Evolutionary conservation across 2,797 vertebrate genomes (phyloP).

Genomic region (Acrossocheilus fasciatus): DNA sequence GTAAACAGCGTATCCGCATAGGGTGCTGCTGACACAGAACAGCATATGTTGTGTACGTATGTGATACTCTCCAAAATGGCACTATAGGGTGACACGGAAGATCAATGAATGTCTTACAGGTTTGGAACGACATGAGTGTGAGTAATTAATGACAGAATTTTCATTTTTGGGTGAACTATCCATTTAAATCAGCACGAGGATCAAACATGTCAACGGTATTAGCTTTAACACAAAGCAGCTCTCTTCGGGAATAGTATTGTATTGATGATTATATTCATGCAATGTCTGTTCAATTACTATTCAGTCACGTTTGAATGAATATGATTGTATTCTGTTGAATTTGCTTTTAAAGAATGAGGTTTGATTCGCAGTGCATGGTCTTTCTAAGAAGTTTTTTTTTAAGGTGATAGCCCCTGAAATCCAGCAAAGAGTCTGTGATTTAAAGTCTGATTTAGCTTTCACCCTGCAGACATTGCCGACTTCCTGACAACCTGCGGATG

Average conservation of each 20-base stretch:
- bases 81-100: too few relatives aligned
- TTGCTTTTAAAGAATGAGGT: conserved; percentile 9
- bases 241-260: neutral
- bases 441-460: conserved; percentile 42
- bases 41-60: too few relatives aligned
- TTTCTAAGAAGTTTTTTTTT: conserved; percentile 9
- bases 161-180: too few relatives aligned
- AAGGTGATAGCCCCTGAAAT: conserved; percentile 13
- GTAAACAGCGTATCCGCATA: too few relatives aligned
- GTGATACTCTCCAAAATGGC: too few relatives aligned
- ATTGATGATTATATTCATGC: conserved; percentile 10
- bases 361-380: neutral
- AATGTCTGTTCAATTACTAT: neutral
- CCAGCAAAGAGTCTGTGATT: conserved; percentile 26
- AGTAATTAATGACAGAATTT: neutral
- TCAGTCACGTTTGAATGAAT: neutral
- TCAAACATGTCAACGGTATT: neutral
- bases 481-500: conserved; percentile 23
- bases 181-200: neutral
- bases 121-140: too few relatives aligned
- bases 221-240: neutral
- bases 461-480: conserved; percentile 8
- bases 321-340: neutral
- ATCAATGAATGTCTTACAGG: too few relatives aligned
- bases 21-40: too few relatives aligned